Evolutionary conservation across 2,797 vertebrate species (phyloP), one percentile per base, ranked within the genome.

Genomic region (Phrynocephalus forsythii): DNA sequence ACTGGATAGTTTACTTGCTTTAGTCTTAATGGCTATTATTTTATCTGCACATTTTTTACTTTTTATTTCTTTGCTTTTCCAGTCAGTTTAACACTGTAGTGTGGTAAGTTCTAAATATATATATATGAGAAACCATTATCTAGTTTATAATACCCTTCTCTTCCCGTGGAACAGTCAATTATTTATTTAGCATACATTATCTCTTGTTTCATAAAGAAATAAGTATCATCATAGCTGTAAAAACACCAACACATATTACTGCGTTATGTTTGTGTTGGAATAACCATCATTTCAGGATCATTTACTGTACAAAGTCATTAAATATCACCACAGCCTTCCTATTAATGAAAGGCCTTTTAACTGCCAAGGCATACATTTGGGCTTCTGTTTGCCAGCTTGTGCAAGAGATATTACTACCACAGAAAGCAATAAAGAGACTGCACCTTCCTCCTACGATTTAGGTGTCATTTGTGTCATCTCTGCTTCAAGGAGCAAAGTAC

Each of bases 21-120:
- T 92, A 89, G 91, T 84, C 60, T 88, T 87, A 85, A 84, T 83
- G 93, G 87, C 38, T 91, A 88, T 90, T 88, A 87, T 86, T 92
- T 83, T 92, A 90, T 86, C 60, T 86, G 72, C 91, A 88, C 1
- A 0, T 87, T 83, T 76, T 92, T 91, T 87, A 84, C 16, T 38
- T 76, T 63, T 86, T 93, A 93, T 87, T 69, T 93, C 85, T 89
- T 88, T 90, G 87, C 68, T 88, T 88, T 94, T 94, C 79, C 90
- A 91, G 52, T 71, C 84, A 77, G 79, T 75, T 90, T 92, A 86
- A 44, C 69, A 94, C 90, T 86, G 88, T 80, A 88, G 26, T 75
- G 44, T 86, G 85, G 88, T 69, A 73, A 86, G 82, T 93, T 89
- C 87, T 86, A 87, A 92, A 95, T 81, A 75, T 48, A 52, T 81